Evolutionary conservation across 1,140 invertebrate species (phyloP), one percentile per base, ranked within the genome.

Genomic region (Drosophila nasuta): DNA sequence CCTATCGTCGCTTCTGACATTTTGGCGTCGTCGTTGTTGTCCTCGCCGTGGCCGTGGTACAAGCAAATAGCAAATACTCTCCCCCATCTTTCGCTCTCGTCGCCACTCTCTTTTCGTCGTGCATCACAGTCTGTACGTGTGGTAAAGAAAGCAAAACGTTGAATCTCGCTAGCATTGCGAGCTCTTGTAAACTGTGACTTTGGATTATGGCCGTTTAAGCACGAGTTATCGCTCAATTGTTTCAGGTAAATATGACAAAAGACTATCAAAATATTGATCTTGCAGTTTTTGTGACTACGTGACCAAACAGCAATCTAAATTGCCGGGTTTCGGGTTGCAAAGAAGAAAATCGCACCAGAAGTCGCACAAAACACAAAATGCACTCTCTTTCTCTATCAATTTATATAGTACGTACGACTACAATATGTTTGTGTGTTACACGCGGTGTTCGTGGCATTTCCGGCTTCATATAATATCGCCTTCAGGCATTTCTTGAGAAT

Each of bases 201-300:
- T 17, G 63, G 54, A 74, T 56, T 59, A 71, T 11, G 45, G 62
- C 20, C 5, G 41, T 35, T 69, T 58, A 70, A 75, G 66, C 72
- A 75, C 72, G 66, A 70, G 15, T 45, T 64, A 35, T 69, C 57
- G 49, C 43, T 33, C 11, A 62, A 63, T 49, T 57, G 13, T 33
- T 38, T 38, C 72, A 70, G 67, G 67, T 70, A 70, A 74, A 74
- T 68, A 74, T 69, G 3, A 35, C n/a, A 74, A 56, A 28, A 43
- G 5, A 56, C 43, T 60, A 75, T 75, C 67, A 52, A 59, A 65
- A 75, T 75, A 71, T 75, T 57, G 72, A 70, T 63, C 41, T 63
- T 38, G 65, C 41, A 30, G 48, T 45, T 25, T 67, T 17, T 65
- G 52, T 49, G 45, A 13, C 73, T 75, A 75, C 73, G 73, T 75